Evolutionary conservation across 1,140 invertebrate species (phyloP), one percentile per base, ranked within the genome.

Genomic region (Hestina assimilis): DNA sequence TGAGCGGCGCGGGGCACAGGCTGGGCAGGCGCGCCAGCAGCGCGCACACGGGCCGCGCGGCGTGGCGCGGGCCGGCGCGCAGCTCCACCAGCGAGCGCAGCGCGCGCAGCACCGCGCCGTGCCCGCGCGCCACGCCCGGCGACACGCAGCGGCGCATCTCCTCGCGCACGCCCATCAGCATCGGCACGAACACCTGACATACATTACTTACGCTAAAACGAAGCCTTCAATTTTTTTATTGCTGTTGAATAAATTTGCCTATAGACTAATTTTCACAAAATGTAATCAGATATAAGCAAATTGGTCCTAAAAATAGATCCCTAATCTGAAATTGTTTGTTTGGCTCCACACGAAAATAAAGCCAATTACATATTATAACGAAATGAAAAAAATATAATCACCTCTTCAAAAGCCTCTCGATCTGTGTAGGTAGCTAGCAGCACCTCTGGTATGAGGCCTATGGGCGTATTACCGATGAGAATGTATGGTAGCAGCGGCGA

Each of bases 1-100:
- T 93, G 60, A 92, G 90, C 5, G 91, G 78, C n/a, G 92, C 91
- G 0, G 95, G 94, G 33, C 94, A 89, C 83, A 97, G 97, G 68
- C 96, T 94, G 0, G 87, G 75, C 76, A 96, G 92, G 46, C 91
- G 89, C 19, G 92, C 92, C 29, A 98, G 92, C 33, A 97, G 83
- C 66, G 92, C 91, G 70, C 95, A 96, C 38, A 97, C 91, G 0
- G 96, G 96, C 11, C 96, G 89, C 28, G 59, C 61, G 9, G 74
- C 62, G 43, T 79, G 82, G 1, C 72, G 61, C 21, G 77, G 75
- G 4, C 81, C 81, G 3, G 79, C 83, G 12, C 85, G 73, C 57
- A 88, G 41, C 56, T 88, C 85, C 57, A 83, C 84, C 42, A 89
- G 63, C 17, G 83, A 66, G 2, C 79, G 81, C 28, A 89, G 69